Evolutionary conservation across 2,113 vertebrate species (phyloP).

Genomic region (Anhinga anhinga): DNA sequence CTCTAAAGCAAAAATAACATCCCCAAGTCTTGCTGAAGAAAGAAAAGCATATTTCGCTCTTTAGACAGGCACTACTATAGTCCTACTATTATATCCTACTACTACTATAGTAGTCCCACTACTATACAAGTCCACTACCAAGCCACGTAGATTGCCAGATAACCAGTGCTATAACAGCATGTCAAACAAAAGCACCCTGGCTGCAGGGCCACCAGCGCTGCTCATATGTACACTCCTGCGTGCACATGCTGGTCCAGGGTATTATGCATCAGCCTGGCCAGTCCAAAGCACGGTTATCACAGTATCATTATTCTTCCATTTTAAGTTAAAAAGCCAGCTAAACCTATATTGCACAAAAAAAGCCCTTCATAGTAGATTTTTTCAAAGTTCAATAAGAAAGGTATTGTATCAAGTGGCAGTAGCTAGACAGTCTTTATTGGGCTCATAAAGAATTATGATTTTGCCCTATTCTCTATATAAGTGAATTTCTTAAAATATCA

Average conservation of each 20-base stretch:
- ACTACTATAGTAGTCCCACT: too few species aligned
- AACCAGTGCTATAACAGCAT: not conserved
- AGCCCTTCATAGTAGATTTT: not conserved
- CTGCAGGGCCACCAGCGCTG: not conserved
- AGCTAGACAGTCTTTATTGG: constrained; percentile 50
- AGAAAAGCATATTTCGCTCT: not conserved
- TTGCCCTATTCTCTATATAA: constrained; percentile 52
- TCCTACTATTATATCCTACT: too few species aligned
- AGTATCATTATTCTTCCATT: not conserved
- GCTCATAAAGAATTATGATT: constrained; percentile 58
- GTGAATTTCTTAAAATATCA: constrained; percentile 65
- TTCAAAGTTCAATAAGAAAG: constrained; percentile 42
- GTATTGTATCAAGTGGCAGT: constrained; percentile 27
- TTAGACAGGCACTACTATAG: not conserved
- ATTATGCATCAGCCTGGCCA: not conserved
- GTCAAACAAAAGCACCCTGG: not conserved
- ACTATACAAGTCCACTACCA: not conserved
- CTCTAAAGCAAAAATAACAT: not conserved
- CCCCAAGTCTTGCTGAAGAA: not conserved
- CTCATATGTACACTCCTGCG: fast-evolving
- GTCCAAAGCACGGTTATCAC: not conserved
- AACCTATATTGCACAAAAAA: not conserved
- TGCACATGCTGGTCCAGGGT: not conserved
- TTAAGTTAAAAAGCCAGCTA: not conserved
- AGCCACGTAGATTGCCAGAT: not conserved